These are phyloP conservation scores for Otus sunia DNA, from an alignment of 2,113 vertebrate genomes.

Conservation along the genomic window DNA sequence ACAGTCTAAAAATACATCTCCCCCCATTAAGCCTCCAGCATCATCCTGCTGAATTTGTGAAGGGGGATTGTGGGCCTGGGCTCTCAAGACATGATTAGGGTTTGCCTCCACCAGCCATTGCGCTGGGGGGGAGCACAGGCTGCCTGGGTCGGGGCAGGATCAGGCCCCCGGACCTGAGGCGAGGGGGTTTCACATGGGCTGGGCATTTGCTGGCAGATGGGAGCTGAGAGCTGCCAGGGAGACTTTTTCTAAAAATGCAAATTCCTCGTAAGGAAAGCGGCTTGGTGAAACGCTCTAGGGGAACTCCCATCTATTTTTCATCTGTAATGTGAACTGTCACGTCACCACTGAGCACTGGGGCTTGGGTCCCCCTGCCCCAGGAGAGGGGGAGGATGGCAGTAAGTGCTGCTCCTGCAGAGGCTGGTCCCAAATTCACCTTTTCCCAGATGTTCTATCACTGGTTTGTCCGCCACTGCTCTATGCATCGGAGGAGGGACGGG, in stretches of 20 bases:
- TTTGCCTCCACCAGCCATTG: background rate
- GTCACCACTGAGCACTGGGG: background rate
- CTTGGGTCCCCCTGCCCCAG: background rate
- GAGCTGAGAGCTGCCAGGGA: background rate
- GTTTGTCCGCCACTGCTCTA: accelerated
- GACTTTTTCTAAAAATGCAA: background rate
- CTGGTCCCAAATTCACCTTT: accelerated
- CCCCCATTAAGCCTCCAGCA: background rate
- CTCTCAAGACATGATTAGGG: background rate
- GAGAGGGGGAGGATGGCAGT: background rate
- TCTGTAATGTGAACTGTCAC: background rate
- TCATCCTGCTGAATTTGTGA: background rate
- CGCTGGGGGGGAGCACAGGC: background rate
- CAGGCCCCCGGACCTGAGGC: background rate
- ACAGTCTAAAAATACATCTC: conserved; percentile 52
- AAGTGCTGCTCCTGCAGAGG: background rate
- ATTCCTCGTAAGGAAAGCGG: background rate
- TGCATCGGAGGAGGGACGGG: background rate
- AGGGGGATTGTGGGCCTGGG: background rate
- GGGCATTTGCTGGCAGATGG: background rate
- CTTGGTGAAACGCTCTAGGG: background rate
- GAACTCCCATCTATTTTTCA: background rate
- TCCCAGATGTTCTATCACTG: accelerated
- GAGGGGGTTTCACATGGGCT: background rate
- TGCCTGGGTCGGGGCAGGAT: background rate